phyloP scores from a whole-genome alignment of 2,113 vertebrate species.

The Phocoena sinus region DNA sequence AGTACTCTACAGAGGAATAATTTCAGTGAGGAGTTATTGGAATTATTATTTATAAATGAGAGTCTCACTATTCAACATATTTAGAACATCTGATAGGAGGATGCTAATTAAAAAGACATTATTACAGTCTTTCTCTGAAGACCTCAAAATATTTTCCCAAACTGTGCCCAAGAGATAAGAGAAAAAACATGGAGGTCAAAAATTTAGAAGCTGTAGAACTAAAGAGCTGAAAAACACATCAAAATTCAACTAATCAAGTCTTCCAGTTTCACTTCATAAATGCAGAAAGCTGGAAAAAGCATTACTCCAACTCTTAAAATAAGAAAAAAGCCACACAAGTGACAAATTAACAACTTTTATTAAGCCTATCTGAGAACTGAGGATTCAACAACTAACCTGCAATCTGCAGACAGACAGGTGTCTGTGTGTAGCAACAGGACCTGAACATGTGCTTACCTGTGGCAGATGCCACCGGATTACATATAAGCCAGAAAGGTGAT shows the following conservation, averaged over 20 bases:
- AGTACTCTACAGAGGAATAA: not conserved
- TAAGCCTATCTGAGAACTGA: not conserved
- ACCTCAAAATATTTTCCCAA: not conserved
- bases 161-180: not conserved
- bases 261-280: not conserved
- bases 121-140: not conserved
- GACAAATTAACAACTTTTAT: not conserved
- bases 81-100: not conserved
- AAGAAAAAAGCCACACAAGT: not conserved
- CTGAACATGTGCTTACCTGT: not conserved
- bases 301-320: not conserved
- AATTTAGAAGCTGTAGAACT: not conserved
- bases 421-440: not conserved
- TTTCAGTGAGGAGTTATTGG: not conserved
- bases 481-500: not conserved
- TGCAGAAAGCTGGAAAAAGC: not conserved
- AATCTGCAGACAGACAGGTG: not conserved
- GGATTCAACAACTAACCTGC: not conserved
- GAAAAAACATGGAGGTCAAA: not conserved
- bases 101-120: not conserved
- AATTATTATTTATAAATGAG: not conserved
- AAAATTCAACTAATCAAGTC: not conserved
- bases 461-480: not conserved
- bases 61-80: not conserved
- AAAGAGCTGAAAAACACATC: not conserved